Conservation (phyloP, 2,888 invertebrate genomes). For the Pocota personata region DNA sequence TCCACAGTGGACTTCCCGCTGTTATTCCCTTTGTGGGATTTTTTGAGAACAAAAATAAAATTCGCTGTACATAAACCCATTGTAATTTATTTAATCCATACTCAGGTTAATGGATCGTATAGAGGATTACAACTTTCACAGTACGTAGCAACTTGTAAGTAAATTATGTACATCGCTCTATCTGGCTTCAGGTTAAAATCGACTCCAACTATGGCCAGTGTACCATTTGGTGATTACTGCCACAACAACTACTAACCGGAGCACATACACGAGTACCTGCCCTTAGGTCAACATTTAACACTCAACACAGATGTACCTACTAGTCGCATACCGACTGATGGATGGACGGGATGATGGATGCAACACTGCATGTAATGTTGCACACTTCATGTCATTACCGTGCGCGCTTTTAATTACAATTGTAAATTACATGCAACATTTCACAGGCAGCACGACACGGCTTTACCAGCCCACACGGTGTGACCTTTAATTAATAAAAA, state of each 20-base stretch:
- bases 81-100: neutral
- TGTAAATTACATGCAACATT: constrained; percentile 69
- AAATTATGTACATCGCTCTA: neutral
- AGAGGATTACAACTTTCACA: neutral
- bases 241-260: constrained; percentile 30
- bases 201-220: constrained; percentile 30
- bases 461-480: constrained; percentile 11
- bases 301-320: neutral
- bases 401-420: constrained; percentile 68
- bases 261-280: neutral
- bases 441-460: constrained; percentile 46
- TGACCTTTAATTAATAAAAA: constrained; percentile 65
- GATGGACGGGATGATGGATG: constrained; percentile 43
- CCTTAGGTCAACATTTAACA: constrained; percentile 19
- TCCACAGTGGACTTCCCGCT: too few species aligned
- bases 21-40: neutral
- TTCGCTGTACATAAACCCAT: neutral
- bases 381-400: constrained; percentile 62
- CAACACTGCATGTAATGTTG: constrained; percentile 42
- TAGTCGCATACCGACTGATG: neutral
- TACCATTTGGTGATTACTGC: constrained; percentile 45
- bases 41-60: neutral
- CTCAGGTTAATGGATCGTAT: neutral
- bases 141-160: neutral
- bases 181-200: neutral